These are phyloP conservation scores for Colletes latitarsis DNA, from an alignment of 1,140 invertebrate genomes.

Conservation along the genomic window DNA sequence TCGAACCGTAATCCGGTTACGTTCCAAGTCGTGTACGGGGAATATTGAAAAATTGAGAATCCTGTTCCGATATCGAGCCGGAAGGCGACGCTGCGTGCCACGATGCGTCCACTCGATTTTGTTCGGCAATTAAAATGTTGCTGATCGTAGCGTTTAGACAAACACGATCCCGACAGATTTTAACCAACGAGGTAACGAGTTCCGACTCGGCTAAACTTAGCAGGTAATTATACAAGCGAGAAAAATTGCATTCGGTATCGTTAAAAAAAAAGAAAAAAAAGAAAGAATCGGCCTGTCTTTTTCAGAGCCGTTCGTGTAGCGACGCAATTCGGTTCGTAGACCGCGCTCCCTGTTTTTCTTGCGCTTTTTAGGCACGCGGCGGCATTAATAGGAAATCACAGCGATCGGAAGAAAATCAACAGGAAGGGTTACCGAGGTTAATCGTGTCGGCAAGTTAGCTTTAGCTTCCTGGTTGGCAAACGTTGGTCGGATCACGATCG, in stretches of 20 bases:
- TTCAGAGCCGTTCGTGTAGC: no score
- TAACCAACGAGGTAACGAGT: no score
- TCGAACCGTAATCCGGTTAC: conserved; percentile 70
- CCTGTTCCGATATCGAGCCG: conserved; percentile 37
- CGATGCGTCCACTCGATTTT: background rate
- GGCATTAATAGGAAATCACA: background rate
- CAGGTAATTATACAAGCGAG: no score
- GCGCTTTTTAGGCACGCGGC: no score
- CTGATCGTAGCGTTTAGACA: no score
- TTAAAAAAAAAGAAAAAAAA: no score
- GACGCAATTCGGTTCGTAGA: no score
- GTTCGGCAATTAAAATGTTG: conserved; percentile 13
- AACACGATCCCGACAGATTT: no score
- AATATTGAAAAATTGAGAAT: conserved; percentile 74
- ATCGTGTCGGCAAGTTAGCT: conserved; percentile 30
- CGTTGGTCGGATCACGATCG: conserved; percentile 42
- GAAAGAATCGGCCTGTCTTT: no score
- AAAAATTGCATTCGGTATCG: no score
- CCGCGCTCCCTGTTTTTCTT: no score
- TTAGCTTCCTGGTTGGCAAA: conserved; percentile 37
- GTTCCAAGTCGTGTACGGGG: conserved; percentile 65
- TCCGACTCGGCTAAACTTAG: no score
- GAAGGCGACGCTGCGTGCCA: background rate
- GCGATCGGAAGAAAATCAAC: background rate
- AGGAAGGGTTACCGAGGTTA: conserved; percentile 23